Evolutionary conservation across 2,888 invertebrate genomes (phyloP).

Genomic region (Allygus modestus): DNA sequence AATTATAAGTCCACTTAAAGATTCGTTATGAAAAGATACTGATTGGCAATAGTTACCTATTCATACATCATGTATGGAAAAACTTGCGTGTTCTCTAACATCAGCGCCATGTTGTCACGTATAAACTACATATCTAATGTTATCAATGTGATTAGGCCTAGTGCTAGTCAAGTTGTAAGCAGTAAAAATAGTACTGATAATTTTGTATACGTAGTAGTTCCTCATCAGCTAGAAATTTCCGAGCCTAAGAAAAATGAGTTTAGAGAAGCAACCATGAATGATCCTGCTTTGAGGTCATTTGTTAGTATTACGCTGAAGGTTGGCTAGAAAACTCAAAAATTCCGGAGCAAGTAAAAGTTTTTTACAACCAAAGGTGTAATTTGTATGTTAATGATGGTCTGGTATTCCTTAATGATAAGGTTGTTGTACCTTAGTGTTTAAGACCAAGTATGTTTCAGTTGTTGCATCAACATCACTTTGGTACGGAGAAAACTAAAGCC

Average conservation of each 20-base stretch:
- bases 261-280: not conserved
- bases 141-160: not conserved
- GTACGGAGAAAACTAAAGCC: slow-evolving; percentile 63
- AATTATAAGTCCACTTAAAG: no score
- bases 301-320: not conserved
- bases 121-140: not conserved
- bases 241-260: not conserved
- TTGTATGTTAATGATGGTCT: slow-evolving; percentile 2
- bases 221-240: not conserved
- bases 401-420: slow-evolving; percentile 29
- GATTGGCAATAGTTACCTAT: no score
- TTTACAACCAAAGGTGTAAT: slow-evolving; percentile 19
- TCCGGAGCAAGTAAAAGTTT: slow-evolving; percentile 17
- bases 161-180: not conserved
- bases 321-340: not conserved
- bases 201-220: not conserved
- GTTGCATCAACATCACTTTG: slow-evolving; percentile 50
- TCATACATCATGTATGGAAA: no score
- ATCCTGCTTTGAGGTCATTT: not conserved
- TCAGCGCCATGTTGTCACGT: not conserved
- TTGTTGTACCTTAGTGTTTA: slow-evolving; percentile 33
- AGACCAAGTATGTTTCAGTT: slow-evolving; percentile 4
- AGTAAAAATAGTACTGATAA: no score
- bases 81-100: no score
- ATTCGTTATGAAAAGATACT: no score